A percentile compares a stretch with the other conserved stretches of the same genome.
phyloP scores from a whole-genome alignment of 2,797 vertebrate genomes.

The Sebastes goodei region DNA sequence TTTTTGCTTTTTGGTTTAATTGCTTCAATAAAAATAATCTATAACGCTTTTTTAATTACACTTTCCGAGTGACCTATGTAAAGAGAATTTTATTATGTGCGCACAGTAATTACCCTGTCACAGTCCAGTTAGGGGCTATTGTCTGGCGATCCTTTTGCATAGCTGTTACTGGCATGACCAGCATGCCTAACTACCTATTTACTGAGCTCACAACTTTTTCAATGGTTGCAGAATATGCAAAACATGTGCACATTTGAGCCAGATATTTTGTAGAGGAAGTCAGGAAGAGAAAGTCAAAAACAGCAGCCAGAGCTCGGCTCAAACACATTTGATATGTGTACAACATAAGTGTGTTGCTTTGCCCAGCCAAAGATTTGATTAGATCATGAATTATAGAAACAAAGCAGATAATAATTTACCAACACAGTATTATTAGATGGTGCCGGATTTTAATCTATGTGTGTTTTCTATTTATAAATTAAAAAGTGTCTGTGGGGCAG shows the following conservation, averaged over 20 bases:
- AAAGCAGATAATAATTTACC: background rate
- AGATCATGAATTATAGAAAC: conserved; percentile 7
- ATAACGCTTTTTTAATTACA: conserved; percentile 99
- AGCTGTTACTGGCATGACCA: conserved; percentile 89
- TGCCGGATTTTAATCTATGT: conserved; percentile 4
- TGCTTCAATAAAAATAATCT: conserved; percentile 98
- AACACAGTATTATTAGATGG: background rate
- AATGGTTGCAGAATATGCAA: conserved; percentile 87
- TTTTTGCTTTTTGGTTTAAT: conserved; percentile 99
- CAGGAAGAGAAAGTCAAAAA: conserved; percentile 16
- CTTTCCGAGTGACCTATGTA: conserved; percentile 97
- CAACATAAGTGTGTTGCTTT: background rate
- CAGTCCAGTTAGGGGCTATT: conserved; percentile 96
- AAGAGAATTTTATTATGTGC: conserved; percentile 97
- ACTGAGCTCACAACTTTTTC: conserved; percentile 88
- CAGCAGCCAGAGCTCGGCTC: background rate
- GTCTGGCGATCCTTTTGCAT: conserved; percentile 91
- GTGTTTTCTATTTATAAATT: conserved; percentile 17
- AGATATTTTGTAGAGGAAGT: conserved; percentile 83
- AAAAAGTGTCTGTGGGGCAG: background rate
- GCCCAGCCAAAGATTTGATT: background rate
- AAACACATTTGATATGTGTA: background rate
- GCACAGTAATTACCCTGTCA: conserved; percentile 98
- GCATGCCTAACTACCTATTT: conserved; percentile 89
- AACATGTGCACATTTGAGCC: conserved; percentile 83